Percentiles rank a stretch among this genome's conserved stretches.
phyloP scores from a whole-genome alignment of 2,888 invertebrate genomes.

The Lucinisca nassula region DNA sequence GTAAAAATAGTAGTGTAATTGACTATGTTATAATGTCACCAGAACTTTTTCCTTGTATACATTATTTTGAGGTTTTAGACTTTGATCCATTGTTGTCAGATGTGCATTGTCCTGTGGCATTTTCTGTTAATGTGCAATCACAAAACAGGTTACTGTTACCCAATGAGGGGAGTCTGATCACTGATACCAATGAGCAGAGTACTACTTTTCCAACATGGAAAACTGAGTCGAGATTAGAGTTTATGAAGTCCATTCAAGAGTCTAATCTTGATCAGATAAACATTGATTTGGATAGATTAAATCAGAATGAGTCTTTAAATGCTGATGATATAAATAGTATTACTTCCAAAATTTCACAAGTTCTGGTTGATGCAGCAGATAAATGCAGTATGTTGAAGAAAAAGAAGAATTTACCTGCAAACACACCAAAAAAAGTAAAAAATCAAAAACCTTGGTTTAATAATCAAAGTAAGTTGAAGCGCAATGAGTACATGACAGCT shows the following conservation, averaged over 20 bases:
- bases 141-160: neutral
- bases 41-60: conserved; percentile 9
- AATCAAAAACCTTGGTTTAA: conserved; percentile 4
- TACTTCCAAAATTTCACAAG: neutral
- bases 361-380: neutral
- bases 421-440: neutral
- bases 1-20: conserved; percentile 7
- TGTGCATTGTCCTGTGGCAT: neutral
- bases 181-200: neutral
- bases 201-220: conserved; percentile 7
- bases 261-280: neutral
- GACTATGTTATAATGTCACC: conserved; percentile 7
- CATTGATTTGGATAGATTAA: conserved; percentile 1
- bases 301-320: neutral
- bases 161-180: neutral
- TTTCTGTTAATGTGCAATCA: neutral
- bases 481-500: neutral
- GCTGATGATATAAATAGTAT: neutral
- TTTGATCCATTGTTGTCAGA: conserved; percentile 1
- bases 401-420: neutral
- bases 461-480: neutral
- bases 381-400: neutral
- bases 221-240: neutral
- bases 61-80: neutral
- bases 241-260: neutral